Conservation (phyloP, 2,797 vertebrate genomes). For the Smutsia temminckii region DNA sequence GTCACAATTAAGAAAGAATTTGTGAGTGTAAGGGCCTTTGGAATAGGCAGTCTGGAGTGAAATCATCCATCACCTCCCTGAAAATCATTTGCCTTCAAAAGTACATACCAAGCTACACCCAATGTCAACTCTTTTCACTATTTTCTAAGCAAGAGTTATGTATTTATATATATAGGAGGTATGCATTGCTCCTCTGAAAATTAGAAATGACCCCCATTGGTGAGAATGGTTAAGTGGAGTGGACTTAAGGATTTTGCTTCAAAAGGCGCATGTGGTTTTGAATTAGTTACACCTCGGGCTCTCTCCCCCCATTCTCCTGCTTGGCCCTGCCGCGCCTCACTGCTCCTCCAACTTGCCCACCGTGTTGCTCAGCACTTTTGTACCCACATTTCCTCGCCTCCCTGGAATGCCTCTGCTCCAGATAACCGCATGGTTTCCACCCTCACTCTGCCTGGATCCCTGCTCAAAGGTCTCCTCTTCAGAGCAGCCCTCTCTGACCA, state of each 20-base stretch:
- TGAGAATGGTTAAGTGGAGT: not conserved
- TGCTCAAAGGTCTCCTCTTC: not conserved
- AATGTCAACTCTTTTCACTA: not conserved
- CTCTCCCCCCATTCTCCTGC: fast-evolving
- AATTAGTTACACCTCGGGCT: not conserved
- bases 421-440: not conserved
- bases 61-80: not conserved
- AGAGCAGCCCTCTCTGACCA: not conserved
- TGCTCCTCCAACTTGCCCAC: not conserved
- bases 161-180: not conserved
- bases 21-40: not conserved
- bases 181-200: not conserved
- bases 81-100: not conserved
- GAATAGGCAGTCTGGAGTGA: not conserved
- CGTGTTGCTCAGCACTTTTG: not conserved
- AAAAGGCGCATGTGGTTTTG: not conserved
- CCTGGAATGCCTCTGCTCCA: not conserved
- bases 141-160: not conserved
- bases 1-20: not conserved
- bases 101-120: not conserved
- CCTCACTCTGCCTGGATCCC: not conserved
- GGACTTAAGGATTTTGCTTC: not conserved
- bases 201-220: not conserved
- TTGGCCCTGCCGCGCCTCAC: not conserved
- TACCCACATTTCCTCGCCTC: not conserved